Evolutionary conservation across 30 jellyfish, hydroid and myxozoan genomes (phyloP).

Genomic region (Clytia hemisphaerica): DNA sequence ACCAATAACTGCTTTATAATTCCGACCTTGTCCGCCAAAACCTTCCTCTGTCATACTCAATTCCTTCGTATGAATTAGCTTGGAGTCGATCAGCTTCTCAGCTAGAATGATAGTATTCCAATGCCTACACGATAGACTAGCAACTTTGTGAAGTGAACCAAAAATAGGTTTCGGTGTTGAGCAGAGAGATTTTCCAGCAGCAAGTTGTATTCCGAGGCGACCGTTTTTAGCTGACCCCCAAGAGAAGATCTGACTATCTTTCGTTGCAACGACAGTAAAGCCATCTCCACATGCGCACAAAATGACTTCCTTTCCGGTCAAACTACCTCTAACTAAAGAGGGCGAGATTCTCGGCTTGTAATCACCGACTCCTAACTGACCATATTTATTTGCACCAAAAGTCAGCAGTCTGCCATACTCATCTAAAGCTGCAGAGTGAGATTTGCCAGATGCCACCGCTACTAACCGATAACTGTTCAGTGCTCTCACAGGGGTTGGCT

Average conservation of each 20-base stretch:
- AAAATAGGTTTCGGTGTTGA: slow-evolving; percentile 85
- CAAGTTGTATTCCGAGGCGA: slow-evolving; percentile 57
- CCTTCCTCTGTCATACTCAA: background rate
- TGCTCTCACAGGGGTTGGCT: slow-evolving; percentile 74
- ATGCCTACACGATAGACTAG: slow-evolving; percentile 59
- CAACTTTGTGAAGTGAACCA: slow-evolving; percentile 88
- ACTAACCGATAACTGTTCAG: slow-evolving; percentile 50
- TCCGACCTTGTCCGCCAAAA: no score
- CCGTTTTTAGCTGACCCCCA: slow-evolving; percentile 88
- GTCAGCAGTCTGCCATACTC: slow-evolving; percentile 76
- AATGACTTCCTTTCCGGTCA: slow-evolving; percentile 57
- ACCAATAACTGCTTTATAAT: no score
- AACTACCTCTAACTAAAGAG: slow-evolving; percentile 59
- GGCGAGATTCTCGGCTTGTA: slow-evolving; percentile 64
- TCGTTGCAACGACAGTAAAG: slow-evolving; percentile 74
- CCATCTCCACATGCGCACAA: slow-evolving; percentile 87
- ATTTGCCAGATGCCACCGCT: slow-evolving; percentile 70
- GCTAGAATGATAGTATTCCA: slow-evolving; percentile 75
- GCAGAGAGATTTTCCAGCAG: slow-evolving; percentile 44
- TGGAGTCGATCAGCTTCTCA: slow-evolving; percentile 34
- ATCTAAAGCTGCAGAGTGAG: slow-evolving; percentile 81
- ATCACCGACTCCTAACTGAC: slow-evolving; percentile 90
- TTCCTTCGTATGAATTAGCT: background rate
- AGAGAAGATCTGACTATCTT: slow-evolving; percentile 65
- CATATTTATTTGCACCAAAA: slow-evolving; percentile 74